A percentile compares a stretch with the other conserved stretches of the same genome.
phyloP scores from a whole-genome alignment of 1,140 invertebrate species.

The Zeugodacus cucurbitae region DNA sequence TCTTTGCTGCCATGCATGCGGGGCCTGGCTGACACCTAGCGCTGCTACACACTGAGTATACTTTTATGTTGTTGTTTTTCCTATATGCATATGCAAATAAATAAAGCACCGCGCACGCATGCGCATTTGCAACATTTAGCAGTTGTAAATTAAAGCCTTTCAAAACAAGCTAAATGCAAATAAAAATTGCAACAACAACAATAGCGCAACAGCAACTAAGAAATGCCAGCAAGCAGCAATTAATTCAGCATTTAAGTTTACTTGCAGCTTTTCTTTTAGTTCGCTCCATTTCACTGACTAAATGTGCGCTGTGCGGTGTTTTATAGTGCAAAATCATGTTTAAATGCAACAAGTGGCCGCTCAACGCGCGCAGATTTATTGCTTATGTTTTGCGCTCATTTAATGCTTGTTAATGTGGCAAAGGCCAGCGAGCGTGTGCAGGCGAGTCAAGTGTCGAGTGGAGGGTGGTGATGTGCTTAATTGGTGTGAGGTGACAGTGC shows the following conservation, averaged over 20 bases:
- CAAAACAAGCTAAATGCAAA: constrained; percentile 30
- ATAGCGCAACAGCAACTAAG: not conserved
- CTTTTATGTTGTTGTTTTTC: not conserved
- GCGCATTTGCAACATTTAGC: constrained; percentile 31
- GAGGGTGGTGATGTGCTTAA: not conserved
- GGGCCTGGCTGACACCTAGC: not conserved
- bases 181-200: not conserved
- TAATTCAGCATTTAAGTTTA: constrained; percentile 15
- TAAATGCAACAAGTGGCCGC: constrained; percentile 22
- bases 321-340: constrained; percentile 39
- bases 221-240: not conserved
- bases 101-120: constrained; percentile 22
- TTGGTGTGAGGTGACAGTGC: not conserved
- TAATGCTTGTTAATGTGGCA: constrained; percentile 24
- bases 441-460: not conserved
- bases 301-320: not conserved
- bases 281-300: not conserved
- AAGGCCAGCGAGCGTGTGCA: not conserved
- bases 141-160: constrained; percentile 39
- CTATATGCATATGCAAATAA: constrained; percentile 28
- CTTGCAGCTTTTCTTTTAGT: not conserved
- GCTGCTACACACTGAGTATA: not conserved
- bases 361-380: constrained; percentile 8
- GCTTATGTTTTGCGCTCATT: constrained; percentile 36
- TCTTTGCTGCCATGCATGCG: not conserved